Evolutionary conservation across 2,888 invertebrate species (phyloP), one percentile per base, ranked within the genome.

Genomic region (Ecliptopera silaceata): DNA sequence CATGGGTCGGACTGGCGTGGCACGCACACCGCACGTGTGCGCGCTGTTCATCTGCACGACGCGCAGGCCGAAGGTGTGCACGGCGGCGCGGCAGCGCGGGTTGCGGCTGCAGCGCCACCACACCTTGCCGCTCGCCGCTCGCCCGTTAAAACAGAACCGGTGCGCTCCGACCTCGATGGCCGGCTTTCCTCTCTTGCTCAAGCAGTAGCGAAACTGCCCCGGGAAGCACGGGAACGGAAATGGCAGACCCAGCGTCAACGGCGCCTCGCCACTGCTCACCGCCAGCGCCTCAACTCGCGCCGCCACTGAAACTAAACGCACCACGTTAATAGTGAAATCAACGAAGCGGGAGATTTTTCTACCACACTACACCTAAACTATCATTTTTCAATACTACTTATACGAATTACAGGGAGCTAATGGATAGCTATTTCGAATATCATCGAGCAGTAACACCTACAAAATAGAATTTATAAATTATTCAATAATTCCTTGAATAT

Each of bases 31-130:
- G 58, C 91, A 91, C 3, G 91, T 91, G 61, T 91, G 90, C 1
- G 90, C 86, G 68, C 90, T 91, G 71, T 91, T 91, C 89, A 91
- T 90, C 66, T 91, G 90, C 46, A 91, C 91, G 43, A 91, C 90
- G 45, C 90, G 82, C 49, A 90, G 68, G 1, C 91, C 91, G 66
- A 91, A 90, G 8, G 91, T 91, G 72, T 91, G 91, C 6, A 91
- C 90, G 12, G 91, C 91, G 47, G 91, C 91, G 18, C 91, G 79
- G 66, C 91, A 91, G 29, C 91, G 87, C 0, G 91, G 91, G 71
- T 91, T 91, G 34, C 91, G 79, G 44, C 90, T 90, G 66, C 91
- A 91, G 0, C 91, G 82, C 91, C 91, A 91, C 91, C 91, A 90
- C 29, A 91, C 90, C 70, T 91, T 91, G 54, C 90, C 91, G 62